Conservation (phyloP, 2,888 invertebrate species). For the Aricia artaxerxes region DNA sequence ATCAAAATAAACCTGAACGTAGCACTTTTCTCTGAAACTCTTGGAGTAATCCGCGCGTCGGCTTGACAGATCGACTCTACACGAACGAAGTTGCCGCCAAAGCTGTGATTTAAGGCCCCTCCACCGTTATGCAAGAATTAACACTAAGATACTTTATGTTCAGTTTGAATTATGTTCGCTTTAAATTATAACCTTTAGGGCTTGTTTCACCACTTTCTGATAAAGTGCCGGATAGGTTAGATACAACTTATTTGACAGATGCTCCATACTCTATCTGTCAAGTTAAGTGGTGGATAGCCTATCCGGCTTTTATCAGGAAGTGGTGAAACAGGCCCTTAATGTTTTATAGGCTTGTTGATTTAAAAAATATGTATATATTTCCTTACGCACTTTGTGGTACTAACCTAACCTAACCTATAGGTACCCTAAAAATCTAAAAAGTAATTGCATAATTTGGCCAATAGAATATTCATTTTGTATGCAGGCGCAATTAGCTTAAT, state of each 20-base stretch:
- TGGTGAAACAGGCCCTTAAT: not conserved
- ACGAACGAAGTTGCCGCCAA: not conserved
- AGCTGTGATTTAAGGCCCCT: not conserved
- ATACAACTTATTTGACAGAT: too few relatives aligned
- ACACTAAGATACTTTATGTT: slow-evolving; percentile 12
- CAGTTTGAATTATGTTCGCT: slow-evolving; percentile 11
- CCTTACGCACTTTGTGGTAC: too few relatives aligned
- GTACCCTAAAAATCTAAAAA: too few relatives aligned
- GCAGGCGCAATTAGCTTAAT: too few relatives aligned
- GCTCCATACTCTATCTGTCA: too few relatives aligned
- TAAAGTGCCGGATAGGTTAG: too few relatives aligned
- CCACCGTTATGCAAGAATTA: slow-evolving; percentile 9
- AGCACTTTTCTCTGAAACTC: not conserved
- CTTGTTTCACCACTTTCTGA: too few relatives aligned
- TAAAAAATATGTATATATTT: too few relatives aligned
- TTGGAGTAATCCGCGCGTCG: not conserved
- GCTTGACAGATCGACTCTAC: not conserved
- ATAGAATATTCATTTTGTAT: too few relatives aligned
- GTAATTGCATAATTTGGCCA: too few relatives aligned
- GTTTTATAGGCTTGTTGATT: not conserved
- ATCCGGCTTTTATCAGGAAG: not conserved
- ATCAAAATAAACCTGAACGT: not conserved
- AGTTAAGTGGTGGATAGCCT: too few relatives aligned
- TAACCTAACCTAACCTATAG: too few relatives aligned
- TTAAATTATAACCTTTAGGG: not conserved